Evolutionary conservation across 2,113 vertebrate genomes (phyloP).

Genomic region (Piaya cayana): DNA sequence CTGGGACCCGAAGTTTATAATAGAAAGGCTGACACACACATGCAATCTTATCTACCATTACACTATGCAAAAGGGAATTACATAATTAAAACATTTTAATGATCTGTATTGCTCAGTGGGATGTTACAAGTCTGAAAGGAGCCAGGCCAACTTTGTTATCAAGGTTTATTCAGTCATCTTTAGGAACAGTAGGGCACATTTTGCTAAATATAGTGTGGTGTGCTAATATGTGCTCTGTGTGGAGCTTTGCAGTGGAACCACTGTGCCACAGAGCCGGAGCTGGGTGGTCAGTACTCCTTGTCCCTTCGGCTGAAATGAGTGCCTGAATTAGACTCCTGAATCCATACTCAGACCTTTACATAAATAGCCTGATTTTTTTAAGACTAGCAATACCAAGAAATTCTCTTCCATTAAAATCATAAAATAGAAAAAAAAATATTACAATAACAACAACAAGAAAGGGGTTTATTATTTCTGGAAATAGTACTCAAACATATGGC

Average conservation of each 20-base stretch:
- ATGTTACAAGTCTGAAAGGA: constrained; percentile 50
- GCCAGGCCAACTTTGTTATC: constrained; percentile 54
- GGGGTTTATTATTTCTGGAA: not conserved
- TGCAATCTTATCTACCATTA: constrained; percentile 30
- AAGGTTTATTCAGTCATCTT: constrained; percentile 55
- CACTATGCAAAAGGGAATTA: constrained; percentile 55
- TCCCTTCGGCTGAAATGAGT: not conserved
- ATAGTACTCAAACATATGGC: not conserved
- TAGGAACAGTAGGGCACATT: not conserved
- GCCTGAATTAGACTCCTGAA: not conserved
- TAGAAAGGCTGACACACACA: constrained; percentile 45
- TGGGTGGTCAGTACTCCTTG: not conserved
- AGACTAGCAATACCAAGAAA: not conserved
- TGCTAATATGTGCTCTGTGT: not conserved
- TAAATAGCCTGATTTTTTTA: not conserved
- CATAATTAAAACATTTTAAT: constrained; percentile 39
- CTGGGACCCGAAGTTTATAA: not conserved
- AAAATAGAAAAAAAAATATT: not conserved
- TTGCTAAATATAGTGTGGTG: constrained; percentile 44
- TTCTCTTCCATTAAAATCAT: not conserved
- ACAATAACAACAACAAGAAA: not conserved
- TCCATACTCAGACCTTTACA: not conserved
- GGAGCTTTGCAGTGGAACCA: not conserved
- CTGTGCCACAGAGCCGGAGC: not conserved
- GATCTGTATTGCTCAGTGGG: constrained; percentile 43